Evolutionary conservation across 2,113 vertebrate species (phyloP).

Genomic region (Lophura nycthemera): DNA sequence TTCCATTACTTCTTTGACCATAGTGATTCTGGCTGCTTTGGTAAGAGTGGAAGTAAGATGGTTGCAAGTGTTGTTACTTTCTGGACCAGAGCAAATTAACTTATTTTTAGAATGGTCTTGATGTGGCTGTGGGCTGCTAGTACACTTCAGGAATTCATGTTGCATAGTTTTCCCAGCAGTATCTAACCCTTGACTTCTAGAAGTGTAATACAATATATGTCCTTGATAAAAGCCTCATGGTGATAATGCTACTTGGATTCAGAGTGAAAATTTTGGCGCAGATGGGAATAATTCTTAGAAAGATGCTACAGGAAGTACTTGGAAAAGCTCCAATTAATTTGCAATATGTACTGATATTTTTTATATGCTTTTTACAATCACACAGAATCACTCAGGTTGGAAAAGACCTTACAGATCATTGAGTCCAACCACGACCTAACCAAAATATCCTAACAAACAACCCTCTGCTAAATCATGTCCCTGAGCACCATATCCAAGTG

Average conservation of each 20-base stretch:
- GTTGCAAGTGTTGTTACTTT: neutral
- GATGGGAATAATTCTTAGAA: conserved; percentile 51
- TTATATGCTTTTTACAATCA: neutral
- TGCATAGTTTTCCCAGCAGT: conserved; percentile 46
- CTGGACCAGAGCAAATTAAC: conserved; percentile 10
- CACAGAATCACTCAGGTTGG: too few species aligned
- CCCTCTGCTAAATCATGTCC: too few species aligned
- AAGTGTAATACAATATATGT: conserved; percentile 37
- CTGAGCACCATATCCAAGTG: too few species aligned
- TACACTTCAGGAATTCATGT: conserved; percentile 30
- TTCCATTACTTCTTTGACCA: neutral
- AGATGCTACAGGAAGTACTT: conserved; percentile 16
- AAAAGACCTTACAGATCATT: too few species aligned
- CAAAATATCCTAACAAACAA: too few species aligned
- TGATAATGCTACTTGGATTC: conserved; percentile 35
- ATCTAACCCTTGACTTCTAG: conserved; percentile 45
- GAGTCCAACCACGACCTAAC: too few species aligned
- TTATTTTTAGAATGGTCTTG: conserved; percentile 60
- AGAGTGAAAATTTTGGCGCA: conserved; percentile 21
- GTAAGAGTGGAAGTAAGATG: neutral
- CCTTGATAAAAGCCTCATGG: conserved; percentile 36
- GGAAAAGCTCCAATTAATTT: neutral
- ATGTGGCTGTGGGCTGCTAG: conserved; percentile 14
- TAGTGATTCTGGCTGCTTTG: neutral
- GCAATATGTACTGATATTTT: neutral